Percentiles rank a stretch among this genome's conserved stretches.
phyloP scores from a whole-genome alignment of 1,140 invertebrate species.

The Procambarus virginalis region DNA sequence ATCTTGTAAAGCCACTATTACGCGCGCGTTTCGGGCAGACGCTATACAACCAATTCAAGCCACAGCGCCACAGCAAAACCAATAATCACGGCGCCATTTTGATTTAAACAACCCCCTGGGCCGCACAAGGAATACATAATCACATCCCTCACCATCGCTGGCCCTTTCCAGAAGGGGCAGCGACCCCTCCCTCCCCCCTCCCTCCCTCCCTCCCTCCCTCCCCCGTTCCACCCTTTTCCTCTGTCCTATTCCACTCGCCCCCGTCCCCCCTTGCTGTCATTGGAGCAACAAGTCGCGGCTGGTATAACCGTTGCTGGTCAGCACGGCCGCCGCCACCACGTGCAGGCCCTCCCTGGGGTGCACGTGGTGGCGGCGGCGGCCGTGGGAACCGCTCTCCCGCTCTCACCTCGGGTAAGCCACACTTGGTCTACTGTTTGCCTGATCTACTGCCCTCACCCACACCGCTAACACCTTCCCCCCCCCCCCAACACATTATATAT shows the following conservation, averaged over 20 bases:
- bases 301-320: constrained; percentile 28
- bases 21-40: too few relatives aligned
- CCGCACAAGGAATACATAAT: too few relatives aligned
- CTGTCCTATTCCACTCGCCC: not conserved
- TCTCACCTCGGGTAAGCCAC: not conserved
- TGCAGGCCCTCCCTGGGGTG: constrained; percentile 37
- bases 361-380: constrained; percentile 37
- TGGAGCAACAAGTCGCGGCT: not conserved
- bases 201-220: too few relatives aligned
- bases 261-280: not conserved
- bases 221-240: not conserved
- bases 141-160: too few relatives aligned
- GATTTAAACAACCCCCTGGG: too few relatives aligned
- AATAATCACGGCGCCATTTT: not conserved
- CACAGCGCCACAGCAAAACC: too few relatives aligned
- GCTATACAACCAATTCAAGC: too few relatives aligned
- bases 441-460: not conserved
- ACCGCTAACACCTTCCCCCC: not conserved
- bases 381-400: constrained; percentile 18
- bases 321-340: constrained; percentile 21
- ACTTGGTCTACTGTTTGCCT: not conserved
- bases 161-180: too few relatives aligned
- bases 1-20: too few relatives aligned
- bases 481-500: not conserved
- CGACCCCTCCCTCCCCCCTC: too few relatives aligned